These are phyloP conservation scores for Octopus bimaculoides DNA, from an alignment of 1,140 invertebrate genomes.

Conservation along the genomic window DNA sequence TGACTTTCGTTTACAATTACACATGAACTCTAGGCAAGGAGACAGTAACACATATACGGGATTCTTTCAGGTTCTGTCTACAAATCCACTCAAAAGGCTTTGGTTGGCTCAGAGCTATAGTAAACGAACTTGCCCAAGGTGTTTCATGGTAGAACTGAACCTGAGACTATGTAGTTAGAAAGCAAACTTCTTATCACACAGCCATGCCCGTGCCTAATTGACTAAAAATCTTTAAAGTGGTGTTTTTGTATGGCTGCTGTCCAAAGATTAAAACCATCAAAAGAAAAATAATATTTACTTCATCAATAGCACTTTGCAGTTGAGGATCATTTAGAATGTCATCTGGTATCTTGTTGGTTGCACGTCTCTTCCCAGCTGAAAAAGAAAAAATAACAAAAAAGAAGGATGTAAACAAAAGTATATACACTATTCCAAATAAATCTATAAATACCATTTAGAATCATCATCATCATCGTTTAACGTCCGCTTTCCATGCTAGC, in stretches of 20 bases:
- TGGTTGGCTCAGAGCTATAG: too few species aligned
- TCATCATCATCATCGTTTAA: too few species aligned
- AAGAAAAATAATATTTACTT: conserved; percentile 26
- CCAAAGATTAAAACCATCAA: background rate
- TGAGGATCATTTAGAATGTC: conserved; percentile 77
- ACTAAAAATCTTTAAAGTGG: background rate
- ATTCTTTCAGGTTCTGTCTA: too few species aligned
- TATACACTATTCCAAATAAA: too few species aligned
- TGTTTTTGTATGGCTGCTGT: background rate
- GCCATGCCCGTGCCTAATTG: background rate
- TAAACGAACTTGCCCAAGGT: background rate
- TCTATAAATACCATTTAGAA: too few species aligned
- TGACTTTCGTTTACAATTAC: too few species aligned
- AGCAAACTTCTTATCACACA: background rate
- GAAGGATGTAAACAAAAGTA: too few species aligned
- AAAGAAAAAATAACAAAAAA: conserved; percentile 10
- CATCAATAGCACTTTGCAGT: conserved; percentile 67
- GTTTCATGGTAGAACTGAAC: conserved; percentile 4
- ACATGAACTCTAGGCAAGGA: too few species aligned
- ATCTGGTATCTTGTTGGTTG: conserved; percentile 67
- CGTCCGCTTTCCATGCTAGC: too few species aligned
- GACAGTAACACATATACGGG: too few species aligned
- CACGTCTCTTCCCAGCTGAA: conserved; percentile 22
- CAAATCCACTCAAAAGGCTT: too few species aligned
- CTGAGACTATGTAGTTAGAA: background rate